Evolutionary conservation across 2,888 invertebrate genomes (phyloP), one percentile per base, ranked within the genome.

Genomic region (Thyatira batis): DNA sequence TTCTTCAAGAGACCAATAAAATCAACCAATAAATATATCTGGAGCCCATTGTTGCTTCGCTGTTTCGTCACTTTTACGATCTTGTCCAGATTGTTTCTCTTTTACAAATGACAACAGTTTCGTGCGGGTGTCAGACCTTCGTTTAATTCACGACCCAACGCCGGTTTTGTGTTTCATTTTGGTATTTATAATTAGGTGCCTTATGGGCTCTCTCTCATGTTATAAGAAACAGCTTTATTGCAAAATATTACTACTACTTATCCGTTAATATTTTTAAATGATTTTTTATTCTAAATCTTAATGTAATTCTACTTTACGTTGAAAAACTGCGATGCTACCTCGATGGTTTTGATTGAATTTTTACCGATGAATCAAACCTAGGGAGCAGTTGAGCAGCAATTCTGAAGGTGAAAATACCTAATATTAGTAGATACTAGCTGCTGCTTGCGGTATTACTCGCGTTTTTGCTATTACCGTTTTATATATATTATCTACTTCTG

Each of bases 21-120:
- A 78, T 76, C 71, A 58, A 58, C 71, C 80, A 78, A 82, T 84
- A 84, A 82, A 84, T 83, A 76, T 69, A 70, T 76, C 71, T 57
- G 55, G 69, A 65, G 63, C 65, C 76, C 76, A 78, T 84, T 84
- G 80, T 84, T 76, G 69, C 64, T 65, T 65, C 59, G 69, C 65
- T 65, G 76, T 79, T 83, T 80, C 71, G 80, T 71, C 60, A 63
- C 61, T 73, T 84, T 85, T 82, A 84, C 78, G 80, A 83, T 67
- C 72, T 50, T 25, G 43, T 54, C 44, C 60, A 61, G 60, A 60
- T 66, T 71, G 64, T 69, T 65, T 65, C 63, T 61, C 61, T 54
- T 39, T 39, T 49, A 45, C 55, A 50, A 60, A 57, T 60, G 57
- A 61, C 60, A 59, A 54, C 45, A 50, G 52, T 33, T 20, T 50